Percentiles rank a stretch among this genome's conserved stretches.
Evolutionary conservation across 2,797 vertebrate genomes (phyloP).

Genomic region (Prionace glauca): DNA sequence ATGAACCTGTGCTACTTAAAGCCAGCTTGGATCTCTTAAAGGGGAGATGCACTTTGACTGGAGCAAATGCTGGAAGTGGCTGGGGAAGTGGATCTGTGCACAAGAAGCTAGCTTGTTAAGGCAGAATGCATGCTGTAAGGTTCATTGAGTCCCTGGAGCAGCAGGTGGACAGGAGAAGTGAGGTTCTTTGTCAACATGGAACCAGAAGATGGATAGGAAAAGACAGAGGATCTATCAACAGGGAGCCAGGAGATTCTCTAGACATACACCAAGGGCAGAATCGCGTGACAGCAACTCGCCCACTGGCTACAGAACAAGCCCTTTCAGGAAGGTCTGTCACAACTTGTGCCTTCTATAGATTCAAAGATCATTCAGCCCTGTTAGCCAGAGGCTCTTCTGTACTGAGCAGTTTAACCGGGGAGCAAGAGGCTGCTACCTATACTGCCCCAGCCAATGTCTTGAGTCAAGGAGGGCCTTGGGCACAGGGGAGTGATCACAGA

Average conservation of each 20-base stretch:
- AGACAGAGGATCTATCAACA: too few relatives aligned
- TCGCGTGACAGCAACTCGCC: too few relatives aligned
- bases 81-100: neutral
- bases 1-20: neutral
- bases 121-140: neutral
- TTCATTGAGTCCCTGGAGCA: neutral
- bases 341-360: too few relatives aligned
- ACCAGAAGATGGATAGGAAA: neutral
- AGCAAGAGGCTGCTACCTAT: neutral
- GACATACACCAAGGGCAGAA: too few relatives aligned
- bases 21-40: neutral
- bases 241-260: too few relatives aligned
- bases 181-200: neutral
- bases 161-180: neutral
- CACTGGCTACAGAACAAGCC: too few relatives aligned
- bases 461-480: too few relatives aligned
- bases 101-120: neutral
- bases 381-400: neutral
- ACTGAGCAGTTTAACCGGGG: neutral
- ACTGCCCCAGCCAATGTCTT: neutral
- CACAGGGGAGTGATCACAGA: neutral
- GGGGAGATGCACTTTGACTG: neutral
- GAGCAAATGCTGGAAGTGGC: neutral
- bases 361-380: neutral
- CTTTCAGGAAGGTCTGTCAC: neutral